Evolutionary conservation across 2,797 vertebrate genomes (phyloP).

Genomic region (Huso huso): DNA sequence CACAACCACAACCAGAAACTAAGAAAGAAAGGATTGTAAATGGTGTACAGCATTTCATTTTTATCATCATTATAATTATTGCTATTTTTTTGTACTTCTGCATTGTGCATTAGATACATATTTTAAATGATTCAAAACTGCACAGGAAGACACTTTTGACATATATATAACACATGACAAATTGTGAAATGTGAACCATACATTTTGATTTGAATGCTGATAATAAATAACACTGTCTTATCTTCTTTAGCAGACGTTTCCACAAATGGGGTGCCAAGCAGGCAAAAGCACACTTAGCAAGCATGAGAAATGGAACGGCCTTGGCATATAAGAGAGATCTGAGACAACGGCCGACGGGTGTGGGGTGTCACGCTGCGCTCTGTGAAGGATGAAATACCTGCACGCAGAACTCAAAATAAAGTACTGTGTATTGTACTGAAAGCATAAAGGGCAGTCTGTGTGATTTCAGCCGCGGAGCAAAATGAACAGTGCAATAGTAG

Average conservation of each 20-base stretch:
- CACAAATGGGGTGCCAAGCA: slow-evolving; percentile 57
- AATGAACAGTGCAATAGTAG: too few relatives aligned
- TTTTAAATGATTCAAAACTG: too few relatives aligned
- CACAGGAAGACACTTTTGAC: too few relatives aligned
- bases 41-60: too few relatives aligned
- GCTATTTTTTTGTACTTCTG: too few relatives aligned
- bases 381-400: slow-evolving; percentile 58
- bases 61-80: too few relatives aligned
- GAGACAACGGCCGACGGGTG: slow-evolving; percentile 56
- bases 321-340: slow-evolving; percentile 55
- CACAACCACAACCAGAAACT: too few relatives aligned
- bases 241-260: slow-evolving; percentile 60
- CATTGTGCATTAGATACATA: too few relatives aligned
- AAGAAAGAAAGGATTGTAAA: too few relatives aligned
- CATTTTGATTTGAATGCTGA: slow-evolving; percentile 51
- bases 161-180: slow-evolving; percentile 12
- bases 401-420: slow-evolving; percentile 58
- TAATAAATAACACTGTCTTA: slow-evolving; percentile 60
- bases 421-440: slow-evolving; percentile 45
- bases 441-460: too few relatives aligned
- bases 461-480: too few relatives aligned
- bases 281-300: slow-evolving; percentile 38
- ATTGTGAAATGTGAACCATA: slow-evolving; percentile 13
- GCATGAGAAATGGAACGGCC: slow-evolving; percentile 64
- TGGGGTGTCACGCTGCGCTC: slow-evolving; percentile 53